A percentile compares a stretch with the other conserved stretches of the same genome.
phyloP scores from a whole-genome alignment of 1,140 invertebrate genomes.

The Pectinophora gossypiella region DNA sequence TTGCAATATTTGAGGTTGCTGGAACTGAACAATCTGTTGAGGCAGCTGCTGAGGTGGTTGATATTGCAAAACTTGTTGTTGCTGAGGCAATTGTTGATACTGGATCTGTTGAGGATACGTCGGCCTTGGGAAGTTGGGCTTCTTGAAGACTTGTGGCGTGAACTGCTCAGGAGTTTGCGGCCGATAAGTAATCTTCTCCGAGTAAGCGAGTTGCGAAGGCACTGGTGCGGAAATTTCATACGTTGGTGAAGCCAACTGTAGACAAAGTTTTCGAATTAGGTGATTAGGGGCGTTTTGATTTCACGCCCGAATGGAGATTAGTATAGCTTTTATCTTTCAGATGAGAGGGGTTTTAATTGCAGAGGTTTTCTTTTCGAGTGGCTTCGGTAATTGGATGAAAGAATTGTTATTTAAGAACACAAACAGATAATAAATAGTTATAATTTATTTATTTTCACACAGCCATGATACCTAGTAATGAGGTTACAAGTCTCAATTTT shows the following conservation, averaged over 20 bases:
- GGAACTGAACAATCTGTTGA: slow-evolving; percentile 3
- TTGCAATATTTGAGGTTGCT: slow-evolving; percentile 10
- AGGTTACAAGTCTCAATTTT: too few relatives aligned
- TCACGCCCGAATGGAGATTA: too few relatives aligned
- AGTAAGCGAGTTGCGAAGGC: slow-evolving; percentile 47
- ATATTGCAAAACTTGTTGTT: slow-evolving; percentile 2
- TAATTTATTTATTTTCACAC: too few relatives aligned
- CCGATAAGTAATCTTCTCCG: slow-evolving; percentile 29
- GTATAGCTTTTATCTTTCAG: too few relatives aligned
- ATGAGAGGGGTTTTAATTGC: too few relatives aligned
- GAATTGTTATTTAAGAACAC: too few relatives aligned
- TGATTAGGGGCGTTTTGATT: too few relatives aligned
- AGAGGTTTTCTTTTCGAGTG: too few relatives aligned
- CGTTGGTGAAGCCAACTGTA: slow-evolving; percentile 34
- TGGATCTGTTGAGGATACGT: not conserved
- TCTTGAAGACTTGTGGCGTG: slow-evolving; percentile 14
- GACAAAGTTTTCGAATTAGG: too few relatives aligned
- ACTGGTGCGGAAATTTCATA: slow-evolving; percentile 52
- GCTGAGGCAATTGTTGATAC: slow-evolving; percentile 12
- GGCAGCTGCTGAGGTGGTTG: slow-evolving; percentile 8
- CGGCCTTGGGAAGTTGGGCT: not conserved
- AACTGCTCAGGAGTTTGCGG: slow-evolving; percentile 36
- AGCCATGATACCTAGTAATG: too few relatives aligned
- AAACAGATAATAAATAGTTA: too few relatives aligned
- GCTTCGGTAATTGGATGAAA: too few relatives aligned